phyloP scores from a whole-genome alignment of 64 coral and sea anemone species.

The Porites australiensis region DNA sequence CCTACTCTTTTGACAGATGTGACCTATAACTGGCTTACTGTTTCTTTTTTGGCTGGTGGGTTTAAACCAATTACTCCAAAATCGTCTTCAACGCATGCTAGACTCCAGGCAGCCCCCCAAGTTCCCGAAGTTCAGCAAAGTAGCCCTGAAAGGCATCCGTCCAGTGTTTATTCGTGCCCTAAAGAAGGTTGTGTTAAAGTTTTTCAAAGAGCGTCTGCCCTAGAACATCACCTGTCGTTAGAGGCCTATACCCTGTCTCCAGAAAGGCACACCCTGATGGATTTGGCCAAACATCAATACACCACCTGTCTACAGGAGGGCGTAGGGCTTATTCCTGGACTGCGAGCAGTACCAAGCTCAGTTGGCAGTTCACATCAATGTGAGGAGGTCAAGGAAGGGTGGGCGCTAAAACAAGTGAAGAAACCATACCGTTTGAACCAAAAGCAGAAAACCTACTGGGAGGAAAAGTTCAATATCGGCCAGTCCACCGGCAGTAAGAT shows the following conservation, averaged over 20 bases:
- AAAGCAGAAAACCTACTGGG: constrained; percentile 44
- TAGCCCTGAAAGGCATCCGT: neutral
- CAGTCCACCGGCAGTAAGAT: constrained; percentile 34
- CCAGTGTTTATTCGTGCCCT: constrained; percentile 26
- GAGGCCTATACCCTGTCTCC: constrained; percentile 6
- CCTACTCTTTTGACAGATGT: too few species aligned
- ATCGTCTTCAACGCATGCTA: constrained; percentile 1
- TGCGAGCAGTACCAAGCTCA: neutral
- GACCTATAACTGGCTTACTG: constrained; percentile 11
- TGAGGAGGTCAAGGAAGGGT: neutral
- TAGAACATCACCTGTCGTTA: constrained; percentile 55
- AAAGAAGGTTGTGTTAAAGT: neutral
- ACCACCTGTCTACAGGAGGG: constrained; percentile 21
- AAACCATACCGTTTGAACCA: constrained; percentile 56
- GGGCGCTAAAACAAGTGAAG: constrained; percentile 38
- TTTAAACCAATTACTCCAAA: constrained; percentile 2
- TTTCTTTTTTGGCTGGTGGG: constrained; percentile 19
- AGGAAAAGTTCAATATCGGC: constrained; percentile 54
- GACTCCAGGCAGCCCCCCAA: neutral
- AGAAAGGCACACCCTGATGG: constrained; percentile 38
- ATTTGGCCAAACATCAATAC: constrained; percentile 47
- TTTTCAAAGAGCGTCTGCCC: neutral
- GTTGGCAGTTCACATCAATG: neutral
- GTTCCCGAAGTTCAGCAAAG: neutral
- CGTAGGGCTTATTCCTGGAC: constrained; percentile 27